These are phyloP conservation scores for Grammomys surdaster DNA, from an alignment of 2,113 vertebrate genomes.

Conservation along the genomic window DNA sequence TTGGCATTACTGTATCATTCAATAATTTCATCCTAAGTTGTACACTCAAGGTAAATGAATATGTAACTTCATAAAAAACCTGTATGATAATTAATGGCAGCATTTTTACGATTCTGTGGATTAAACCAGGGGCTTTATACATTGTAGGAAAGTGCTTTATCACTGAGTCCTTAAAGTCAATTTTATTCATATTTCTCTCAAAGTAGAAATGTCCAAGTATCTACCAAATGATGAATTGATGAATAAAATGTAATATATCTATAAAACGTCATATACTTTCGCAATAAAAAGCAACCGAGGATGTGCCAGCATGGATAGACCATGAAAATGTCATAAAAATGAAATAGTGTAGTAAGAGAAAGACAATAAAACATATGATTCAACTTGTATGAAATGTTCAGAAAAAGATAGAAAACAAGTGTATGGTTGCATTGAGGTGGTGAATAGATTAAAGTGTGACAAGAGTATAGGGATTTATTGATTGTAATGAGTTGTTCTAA, in stretches of 20 bases:
- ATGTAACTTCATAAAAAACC: not conserved
- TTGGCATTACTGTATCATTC: not conserved
- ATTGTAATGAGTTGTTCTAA: not conserved
- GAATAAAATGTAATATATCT: not conserved
- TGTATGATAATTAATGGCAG: not conserved
- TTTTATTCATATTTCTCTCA: not conserved
- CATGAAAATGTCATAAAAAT: not conserved
- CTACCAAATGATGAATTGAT: not conserved
- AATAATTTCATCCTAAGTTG: not conserved
- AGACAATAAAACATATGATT: not conserved
- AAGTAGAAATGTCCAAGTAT: not conserved
- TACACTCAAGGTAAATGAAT: not conserved
- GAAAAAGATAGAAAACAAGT: not conserved
- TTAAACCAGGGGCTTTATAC: not conserved
- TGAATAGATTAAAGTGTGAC: not conserved
- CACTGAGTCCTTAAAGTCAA: not conserved
- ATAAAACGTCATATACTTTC: not conserved
- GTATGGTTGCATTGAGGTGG: not conserved
- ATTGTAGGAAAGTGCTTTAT: not conserved
- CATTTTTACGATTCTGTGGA: not conserved
- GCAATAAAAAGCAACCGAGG: not conserved
- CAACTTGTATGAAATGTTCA: conserved; percentile 18
- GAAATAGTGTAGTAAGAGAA: not conserved
- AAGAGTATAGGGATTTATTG: not conserved
- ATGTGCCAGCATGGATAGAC: not conserved